Evolutionary conservation across 2,888 invertebrate genomes (phyloP).

Genomic region (Brachyptera putata): DNA sequence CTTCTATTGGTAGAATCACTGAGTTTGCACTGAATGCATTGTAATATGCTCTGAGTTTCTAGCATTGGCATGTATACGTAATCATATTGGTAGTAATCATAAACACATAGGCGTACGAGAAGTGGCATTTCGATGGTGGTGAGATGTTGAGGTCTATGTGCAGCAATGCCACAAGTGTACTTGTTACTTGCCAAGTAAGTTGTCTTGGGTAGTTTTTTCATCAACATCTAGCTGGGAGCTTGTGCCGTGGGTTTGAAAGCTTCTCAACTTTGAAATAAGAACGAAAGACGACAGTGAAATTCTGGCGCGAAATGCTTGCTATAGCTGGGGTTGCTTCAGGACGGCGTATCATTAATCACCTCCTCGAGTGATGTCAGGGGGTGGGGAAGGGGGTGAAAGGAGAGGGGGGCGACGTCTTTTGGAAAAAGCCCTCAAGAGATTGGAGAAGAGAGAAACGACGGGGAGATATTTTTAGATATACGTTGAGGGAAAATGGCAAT

Average conservation of each 20-base stretch:
- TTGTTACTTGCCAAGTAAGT: conserved; percentile 18
- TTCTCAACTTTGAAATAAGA: conserved; percentile 21
- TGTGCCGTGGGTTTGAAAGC: conserved; percentile 21
- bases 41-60: no score
- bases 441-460: conserved; percentile 21
- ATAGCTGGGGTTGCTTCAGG: conserved; percentile 1
- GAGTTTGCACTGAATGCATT: no score
- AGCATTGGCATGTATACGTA: no score
- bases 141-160: conserved; percentile 20
- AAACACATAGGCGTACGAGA: no score
- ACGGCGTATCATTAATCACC: conserved; percentile 18
- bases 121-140: no score
- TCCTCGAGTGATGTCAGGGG: conserved; percentile 18
- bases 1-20: no score
- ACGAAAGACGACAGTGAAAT: conserved; percentile 21
- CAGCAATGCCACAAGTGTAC: conserved; percentile 7
- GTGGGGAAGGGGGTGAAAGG: neutral
- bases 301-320: conserved; percentile 18
- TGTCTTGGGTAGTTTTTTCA: conserved; percentile 16
- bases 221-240: conserved; percentile 20
- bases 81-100: no score
- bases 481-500: conserved; percentile 12
- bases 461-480: conserved; percentile 21
- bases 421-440: conserved; percentile 22
- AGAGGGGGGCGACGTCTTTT: conserved; percentile 14